Evolutionary conservation across 2,888 invertebrate species (phyloP).

Genomic region (Standfussiana lucernea): DNA sequence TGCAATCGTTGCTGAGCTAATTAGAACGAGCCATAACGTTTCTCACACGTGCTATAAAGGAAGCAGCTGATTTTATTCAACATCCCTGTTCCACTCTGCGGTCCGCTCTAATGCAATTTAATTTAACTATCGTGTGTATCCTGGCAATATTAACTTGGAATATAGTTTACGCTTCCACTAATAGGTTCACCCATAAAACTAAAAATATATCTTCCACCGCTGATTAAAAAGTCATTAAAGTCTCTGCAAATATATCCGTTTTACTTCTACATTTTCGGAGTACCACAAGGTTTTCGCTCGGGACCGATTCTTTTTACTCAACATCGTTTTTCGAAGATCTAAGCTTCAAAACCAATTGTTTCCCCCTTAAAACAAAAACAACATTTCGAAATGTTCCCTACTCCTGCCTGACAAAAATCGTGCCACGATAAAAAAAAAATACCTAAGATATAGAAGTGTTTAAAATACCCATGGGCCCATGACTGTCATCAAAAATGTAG

Average conservation of each 20-base stretch:
- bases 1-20: conserved; percentile 71
- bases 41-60: conserved; percentile 53
- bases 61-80: conserved; percentile 39
- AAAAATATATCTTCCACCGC: neutral
- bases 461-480: neutral
- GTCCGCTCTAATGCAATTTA: conserved; percentile 5
- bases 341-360: neutral
- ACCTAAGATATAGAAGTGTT: neutral
- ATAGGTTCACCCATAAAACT: neutral
- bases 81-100: neutral
- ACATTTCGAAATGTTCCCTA: neutral
- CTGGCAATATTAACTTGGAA: neutral
- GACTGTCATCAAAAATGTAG: neutral
- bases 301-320: neutral
- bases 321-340: neutral
- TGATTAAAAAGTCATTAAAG: neutral
- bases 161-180: neutral
- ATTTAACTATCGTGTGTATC: conserved; percentile 10
- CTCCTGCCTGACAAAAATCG: conserved; percentile 3
- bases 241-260: neutral
- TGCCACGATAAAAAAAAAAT: neutral
- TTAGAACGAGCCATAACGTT: conserved; percentile 68
- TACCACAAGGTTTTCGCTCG: neutral
- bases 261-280: neutral
- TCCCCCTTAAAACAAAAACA: neutral